A percentile compares a stretch with the other conserved stretches of the same genome.
Evolutionary conservation across 2,888 invertebrate genomes (phyloP).

Genomic region (Rhopalosiphum nymphaeae): DNA sequence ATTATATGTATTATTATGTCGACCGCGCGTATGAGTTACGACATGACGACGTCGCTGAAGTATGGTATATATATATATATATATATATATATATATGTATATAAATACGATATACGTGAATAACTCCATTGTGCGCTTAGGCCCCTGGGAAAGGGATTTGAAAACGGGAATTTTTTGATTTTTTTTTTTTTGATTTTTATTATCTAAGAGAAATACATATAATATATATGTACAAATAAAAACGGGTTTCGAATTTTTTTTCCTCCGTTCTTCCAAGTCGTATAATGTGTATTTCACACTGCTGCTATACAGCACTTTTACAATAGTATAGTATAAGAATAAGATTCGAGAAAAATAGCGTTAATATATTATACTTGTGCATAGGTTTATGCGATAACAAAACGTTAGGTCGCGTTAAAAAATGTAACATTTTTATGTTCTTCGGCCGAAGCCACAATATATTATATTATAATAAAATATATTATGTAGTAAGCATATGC

Average conservation of each 20-base stretch:
- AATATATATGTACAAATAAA: not conserved
- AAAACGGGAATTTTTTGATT: conserved; percentile 35
- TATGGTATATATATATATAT: no score
- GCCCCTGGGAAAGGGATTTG: conserved; percentile 60
- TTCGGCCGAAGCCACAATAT: not conserved
- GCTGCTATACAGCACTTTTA: not conserved
- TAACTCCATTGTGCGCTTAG: conserved; percentile 31
- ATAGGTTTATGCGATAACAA: conserved; percentile 4
- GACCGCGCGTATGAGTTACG: conserved; percentile 50
- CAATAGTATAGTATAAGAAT: not conserved
- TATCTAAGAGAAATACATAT: not conserved
- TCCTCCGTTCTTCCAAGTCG: not conserved
- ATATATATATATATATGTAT: not conserved
- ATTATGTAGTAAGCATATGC: not conserved
- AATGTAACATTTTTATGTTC: conserved; percentile 50
- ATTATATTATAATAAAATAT: not conserved
- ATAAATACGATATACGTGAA: conserved; percentile 19
- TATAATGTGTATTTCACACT: not conserved
- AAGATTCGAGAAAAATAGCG: conserved; percentile 20
- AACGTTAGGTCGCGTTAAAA: conserved; percentile 1
- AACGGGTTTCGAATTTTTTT: conserved; percentile 48
- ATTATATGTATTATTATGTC: conserved; percentile 22
- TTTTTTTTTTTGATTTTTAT: conserved; percentile 19
- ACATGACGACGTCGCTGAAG: not conserved
- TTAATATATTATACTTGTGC: not conserved